A percentile compares a stretch with the other conserved stretches of the same genome.
Evolutionary conservation across 2,113 vertebrate species (phyloP).

Genomic region (Felis chaus): DNA sequence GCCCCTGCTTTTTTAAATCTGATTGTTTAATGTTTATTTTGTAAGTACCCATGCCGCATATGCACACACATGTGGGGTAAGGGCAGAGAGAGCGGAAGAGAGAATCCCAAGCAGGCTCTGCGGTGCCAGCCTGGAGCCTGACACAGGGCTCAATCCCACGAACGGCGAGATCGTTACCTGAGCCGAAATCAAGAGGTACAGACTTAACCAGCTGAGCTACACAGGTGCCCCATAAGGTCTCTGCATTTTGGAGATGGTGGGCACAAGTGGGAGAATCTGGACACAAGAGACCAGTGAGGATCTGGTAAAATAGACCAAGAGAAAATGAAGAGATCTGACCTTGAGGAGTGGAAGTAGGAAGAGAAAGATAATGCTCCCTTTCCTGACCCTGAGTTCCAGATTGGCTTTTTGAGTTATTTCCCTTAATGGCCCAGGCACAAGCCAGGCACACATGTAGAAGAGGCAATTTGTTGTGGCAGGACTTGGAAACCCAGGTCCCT

Average conservation of each 20-base stretch:
- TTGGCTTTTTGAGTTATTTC: constrained; percentile 11
- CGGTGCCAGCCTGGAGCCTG: no score
- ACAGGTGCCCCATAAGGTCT: background rate
- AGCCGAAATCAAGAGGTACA: no score
- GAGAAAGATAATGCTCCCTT: background rate
- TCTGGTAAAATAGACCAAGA: background rate
- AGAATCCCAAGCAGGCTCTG: no score
- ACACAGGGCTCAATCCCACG: no score
- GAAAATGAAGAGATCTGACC: background rate
- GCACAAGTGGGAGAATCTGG: background rate
- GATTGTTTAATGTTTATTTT: no score
- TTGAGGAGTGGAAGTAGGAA: background rate
- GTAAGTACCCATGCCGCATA: no score
- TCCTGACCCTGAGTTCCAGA: background rate
- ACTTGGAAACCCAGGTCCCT: background rate
- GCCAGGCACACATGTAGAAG: background rate
- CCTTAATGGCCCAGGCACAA: background rate
- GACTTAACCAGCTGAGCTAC: no score
- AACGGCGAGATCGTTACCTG: no score
- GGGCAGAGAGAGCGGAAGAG: no score
- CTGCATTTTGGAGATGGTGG: background rate
- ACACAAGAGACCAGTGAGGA: background rate
- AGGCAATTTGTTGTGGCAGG: constrained; percentile 15
- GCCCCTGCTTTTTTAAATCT: background rate
- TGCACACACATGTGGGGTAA: no score